These are phyloP conservation scores for Callionymus lyra DNA, from an alignment of 2,113 vertebrate species.

Conservation along the genomic window DNA sequence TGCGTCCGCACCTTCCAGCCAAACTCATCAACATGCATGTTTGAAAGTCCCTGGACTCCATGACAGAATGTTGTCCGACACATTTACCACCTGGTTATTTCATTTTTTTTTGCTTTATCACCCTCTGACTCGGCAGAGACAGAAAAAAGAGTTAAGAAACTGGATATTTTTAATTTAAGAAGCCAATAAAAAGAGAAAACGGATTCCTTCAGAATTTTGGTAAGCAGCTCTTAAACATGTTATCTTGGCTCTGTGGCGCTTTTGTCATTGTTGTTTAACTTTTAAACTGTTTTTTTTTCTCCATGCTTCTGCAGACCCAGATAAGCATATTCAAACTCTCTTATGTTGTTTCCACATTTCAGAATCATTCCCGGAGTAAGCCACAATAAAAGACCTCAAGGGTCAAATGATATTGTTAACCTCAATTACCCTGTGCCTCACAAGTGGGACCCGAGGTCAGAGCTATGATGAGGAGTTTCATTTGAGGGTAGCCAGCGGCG, in stretches of 20 bases:
- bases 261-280: too few species aligned
- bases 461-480: conserved; percentile 27
- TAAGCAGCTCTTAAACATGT: conserved; percentile 10
- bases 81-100: too few species aligned
- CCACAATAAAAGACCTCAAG: conserved; percentile 11
- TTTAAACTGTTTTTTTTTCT: conserved; percentile 2
- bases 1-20: conserved; percentile 19
- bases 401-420: conserved; percentile 48
- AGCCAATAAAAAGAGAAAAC: background rate
- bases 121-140: too few species aligned
- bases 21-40: conserved; percentile 38
- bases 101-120: too few species aligned
- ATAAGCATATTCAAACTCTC: conserved; percentile 41
- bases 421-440: conserved; percentile 48
- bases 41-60: conserved; percentile 18
- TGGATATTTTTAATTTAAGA: conserved; percentile 10
- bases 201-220: background rate
- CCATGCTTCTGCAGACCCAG: conserved; percentile 23
- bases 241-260: background rate
- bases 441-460: conserved; percentile 32
- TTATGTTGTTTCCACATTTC: conserved; percentile 20
- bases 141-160: too few species aligned
- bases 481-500: conserved; percentile 36
- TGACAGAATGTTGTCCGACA: too few species aligned
- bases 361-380: conserved; percentile 15